These are phyloP conservation scores for Deilephila elpenor DNA, from an alignment of 2,888 invertebrate species.

Conservation along the genomic window DNA sequence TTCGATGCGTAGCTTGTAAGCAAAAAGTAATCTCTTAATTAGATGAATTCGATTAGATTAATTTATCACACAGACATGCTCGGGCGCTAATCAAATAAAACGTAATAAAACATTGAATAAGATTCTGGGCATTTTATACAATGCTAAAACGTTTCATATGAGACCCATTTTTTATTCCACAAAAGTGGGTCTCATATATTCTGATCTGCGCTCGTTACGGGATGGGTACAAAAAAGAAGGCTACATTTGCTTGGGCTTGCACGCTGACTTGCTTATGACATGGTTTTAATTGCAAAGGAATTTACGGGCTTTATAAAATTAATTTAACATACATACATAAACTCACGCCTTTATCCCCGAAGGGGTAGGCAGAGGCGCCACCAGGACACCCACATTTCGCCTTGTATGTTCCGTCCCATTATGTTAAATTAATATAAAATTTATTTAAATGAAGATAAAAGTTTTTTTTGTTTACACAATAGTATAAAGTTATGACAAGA, in stretches of 20 bases:
- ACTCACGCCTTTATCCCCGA: too few relatives aligned
- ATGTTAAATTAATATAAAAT: too few relatives aligned
- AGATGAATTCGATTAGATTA: too few relatives aligned
- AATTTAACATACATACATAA: too few relatives aligned
- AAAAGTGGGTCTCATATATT: background rate
- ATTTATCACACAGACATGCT: background rate
- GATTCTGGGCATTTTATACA: background rate
- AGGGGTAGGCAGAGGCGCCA: too few relatives aligned
- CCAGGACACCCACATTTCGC: too few relatives aligned
- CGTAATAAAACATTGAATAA: background rate
- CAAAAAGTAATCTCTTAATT: too few relatives aligned
- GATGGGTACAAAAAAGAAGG: background rate
- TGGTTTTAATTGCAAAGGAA: background rate
- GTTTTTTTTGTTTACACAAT: too few relatives aligned
- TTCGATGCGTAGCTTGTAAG: too few relatives aligned
- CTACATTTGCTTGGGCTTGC: background rate
- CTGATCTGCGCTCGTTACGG: constrained; percentile 3
- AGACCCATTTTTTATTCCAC: background rate
- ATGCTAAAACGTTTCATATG: background rate
- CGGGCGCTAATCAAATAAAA: background rate
- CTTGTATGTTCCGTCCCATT: too few relatives aligned
- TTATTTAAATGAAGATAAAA: too few relatives aligned
- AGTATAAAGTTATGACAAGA: too few relatives aligned
- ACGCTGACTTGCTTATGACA: background rate
- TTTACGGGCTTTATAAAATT: background rate